Evolutionary conservation across 2,888 invertebrate genomes (phyloP).

Genomic region (Linnaemya vulpina): DNA sequence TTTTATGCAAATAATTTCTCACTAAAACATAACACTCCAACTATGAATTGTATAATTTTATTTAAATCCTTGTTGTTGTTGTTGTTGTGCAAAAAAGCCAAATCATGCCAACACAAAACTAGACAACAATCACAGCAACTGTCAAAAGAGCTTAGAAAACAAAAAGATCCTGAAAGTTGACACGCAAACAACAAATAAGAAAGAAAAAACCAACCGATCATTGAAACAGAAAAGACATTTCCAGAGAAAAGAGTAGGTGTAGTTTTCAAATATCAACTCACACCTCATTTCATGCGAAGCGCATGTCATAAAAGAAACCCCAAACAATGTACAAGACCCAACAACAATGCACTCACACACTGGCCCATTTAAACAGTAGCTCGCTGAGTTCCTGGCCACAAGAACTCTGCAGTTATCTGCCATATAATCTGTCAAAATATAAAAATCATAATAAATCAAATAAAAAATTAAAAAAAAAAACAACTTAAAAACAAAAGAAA

Average conservation of each 20-base stretch:
- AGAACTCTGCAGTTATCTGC: conserved; percentile 62
- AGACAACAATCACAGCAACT: conserved; percentile 44
- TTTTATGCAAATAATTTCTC: conserved; percentile 10
- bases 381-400: conserved; percentile 55
- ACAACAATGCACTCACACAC: conserved; percentile 18
- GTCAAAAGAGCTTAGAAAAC: conserved; percentile 10
- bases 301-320: conserved; percentile 42
- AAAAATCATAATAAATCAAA: conserved; percentile 79
- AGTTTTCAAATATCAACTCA: conserved; percentile 62
- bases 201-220: not conserved
- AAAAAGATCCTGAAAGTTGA: conserved; percentile 19
- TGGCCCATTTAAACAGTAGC: conserved; percentile 58
- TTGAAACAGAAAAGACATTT: conserved; percentile 18
- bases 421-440: conserved; percentile 81
- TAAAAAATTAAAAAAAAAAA: conserved; percentile 67
- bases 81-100: not conserved
- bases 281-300: conserved; percentile 57
- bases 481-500: conserved; percentile 11
- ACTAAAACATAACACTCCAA: conserved; percentile 28
- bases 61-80: not conserved
- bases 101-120: conserved; percentile 21
- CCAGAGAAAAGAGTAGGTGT: conserved; percentile 53
- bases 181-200: not conserved
- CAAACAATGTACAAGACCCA: not conserved
- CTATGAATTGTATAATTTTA: conserved; percentile 7